Evolutionary conservation across 2,113 vertebrate genomes (phyloP), one percentile per base, ranked within the genome.

Genomic region (Romanogobio albipinnatus): DNA sequence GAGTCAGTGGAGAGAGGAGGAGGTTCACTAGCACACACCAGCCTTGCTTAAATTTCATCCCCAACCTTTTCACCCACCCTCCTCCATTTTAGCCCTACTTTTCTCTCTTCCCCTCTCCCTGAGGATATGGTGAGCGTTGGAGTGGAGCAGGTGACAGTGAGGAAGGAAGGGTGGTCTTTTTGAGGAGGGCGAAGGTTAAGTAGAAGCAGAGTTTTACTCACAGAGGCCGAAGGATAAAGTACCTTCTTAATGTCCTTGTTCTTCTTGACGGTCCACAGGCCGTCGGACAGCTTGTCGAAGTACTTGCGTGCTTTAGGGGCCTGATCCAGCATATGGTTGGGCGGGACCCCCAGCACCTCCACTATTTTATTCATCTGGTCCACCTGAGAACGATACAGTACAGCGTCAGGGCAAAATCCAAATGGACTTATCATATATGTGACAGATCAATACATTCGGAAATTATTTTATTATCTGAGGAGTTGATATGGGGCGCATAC

Each of bases 361-460:
- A 98, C 97, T 17, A 98, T 98, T 88, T 97, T 96, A 94, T 96
- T 97, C 97, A 98, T 98, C 94, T 98, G 97, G 93, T 98, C 97
- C 75, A 97, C 96, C 97, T 97, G 90, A 68, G 26, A 78, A 29
- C 53, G 9, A 19, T 64, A 51, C 5, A n/a, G 83, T 66, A 84
- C 68, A 82, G 45, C 13, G 45, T 53, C 43, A 85, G 3, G 0
- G 19, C 39, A 6, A 49, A 3, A 58, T 66, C 36, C n/a, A 74
- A 11, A 45, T 47, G 4, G 47, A 14, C 7, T 73, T 13, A 39
- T 10, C 6, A 66, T 43, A 43, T 19, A 22, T 22, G 36, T 19
- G 9, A 19, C 14, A 24, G 9, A 59, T 24, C 0, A 22, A 56
- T 13, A 78, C 5, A 45, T 26, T 45, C 39, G 24, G 5, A 59